Percentiles rank a stretch among this genome's conserved stretches.
phyloP scores from a whole-genome alignment of 1,140 invertebrate species.

The Octopus bimaculoides region DNA sequence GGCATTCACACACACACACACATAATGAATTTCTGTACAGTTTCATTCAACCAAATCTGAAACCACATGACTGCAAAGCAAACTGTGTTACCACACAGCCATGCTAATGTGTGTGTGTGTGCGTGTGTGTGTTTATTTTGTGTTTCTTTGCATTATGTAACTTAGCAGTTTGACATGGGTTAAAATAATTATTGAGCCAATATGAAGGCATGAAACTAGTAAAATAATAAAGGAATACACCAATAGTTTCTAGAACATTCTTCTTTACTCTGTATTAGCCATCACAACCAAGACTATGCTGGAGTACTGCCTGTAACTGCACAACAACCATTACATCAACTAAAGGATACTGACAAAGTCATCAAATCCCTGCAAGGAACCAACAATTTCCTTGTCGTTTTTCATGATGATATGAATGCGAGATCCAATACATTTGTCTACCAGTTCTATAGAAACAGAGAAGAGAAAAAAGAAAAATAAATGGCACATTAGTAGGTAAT shows the following conservation, averaged over 20 bases:
- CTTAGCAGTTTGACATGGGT: background rate
- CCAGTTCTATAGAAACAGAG: conserved; percentile 72
- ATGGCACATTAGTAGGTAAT: too few relatives aligned
- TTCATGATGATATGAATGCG: conserved; percentile 99
- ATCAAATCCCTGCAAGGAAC: conserved; percentile 95
- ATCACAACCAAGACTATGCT: background rate
- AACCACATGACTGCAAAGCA: too few relatives aligned
- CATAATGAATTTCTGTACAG: too few relatives aligned
- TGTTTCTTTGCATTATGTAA: background rate
- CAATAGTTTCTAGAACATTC: background rate
- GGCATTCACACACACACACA: too few relatives aligned
- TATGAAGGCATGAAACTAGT: background rate
- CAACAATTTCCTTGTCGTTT: conserved; percentile 99
- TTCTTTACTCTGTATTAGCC: background rate
- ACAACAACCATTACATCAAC: background rate
- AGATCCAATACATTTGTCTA: conserved; percentile 99
- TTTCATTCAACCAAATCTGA: too few relatives aligned
- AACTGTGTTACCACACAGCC: too few relatives aligned
- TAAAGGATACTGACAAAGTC: conserved; percentile 84
- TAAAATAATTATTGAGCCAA: background rate
- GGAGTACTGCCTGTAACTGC: background rate
- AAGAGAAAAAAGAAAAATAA: background rate
- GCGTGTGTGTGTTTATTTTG: too few relatives aligned
- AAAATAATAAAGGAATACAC: background rate
- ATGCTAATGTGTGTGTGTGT: too few relatives aligned